phyloP scores from a whole-genome alignment of 2,797 vertebrate species.

The Danio choprae region DNA sequence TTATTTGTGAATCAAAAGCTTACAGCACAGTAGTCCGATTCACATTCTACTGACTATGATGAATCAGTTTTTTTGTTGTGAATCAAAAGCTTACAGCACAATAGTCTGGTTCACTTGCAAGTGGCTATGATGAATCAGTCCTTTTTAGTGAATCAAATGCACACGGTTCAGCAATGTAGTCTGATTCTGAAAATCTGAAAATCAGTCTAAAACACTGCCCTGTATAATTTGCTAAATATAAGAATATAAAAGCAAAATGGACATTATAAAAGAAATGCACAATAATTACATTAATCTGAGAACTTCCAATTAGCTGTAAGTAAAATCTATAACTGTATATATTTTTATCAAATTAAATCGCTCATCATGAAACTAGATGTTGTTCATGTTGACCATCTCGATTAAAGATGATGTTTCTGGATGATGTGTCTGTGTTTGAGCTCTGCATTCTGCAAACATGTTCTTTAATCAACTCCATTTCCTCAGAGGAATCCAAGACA shows the following conservation, averaged over 20 bases:
- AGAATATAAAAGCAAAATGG: background rate
- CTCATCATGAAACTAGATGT: background rate
- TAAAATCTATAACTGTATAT: no score
- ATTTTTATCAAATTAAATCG: no score
- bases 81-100: background rate
- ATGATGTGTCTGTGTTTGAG: background rate
- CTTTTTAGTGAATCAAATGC: no score
- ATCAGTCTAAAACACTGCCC: background rate
- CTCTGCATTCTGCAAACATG: conserved; percentile 4
- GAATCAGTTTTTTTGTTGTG: background rate
- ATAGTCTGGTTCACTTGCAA: background rate
- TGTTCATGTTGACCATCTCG: background rate
- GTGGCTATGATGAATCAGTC: no score
- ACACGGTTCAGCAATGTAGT: no score
- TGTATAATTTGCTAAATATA: background rate
- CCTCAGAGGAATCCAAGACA: background rate
- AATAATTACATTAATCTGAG: no score
- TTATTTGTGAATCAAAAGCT: background rate
- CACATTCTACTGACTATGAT: no score
- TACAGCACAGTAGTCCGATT: background rate
- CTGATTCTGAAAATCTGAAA: background rate
- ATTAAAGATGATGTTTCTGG: background rate
- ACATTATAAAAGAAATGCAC: background rate
- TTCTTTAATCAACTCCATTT: conserved; percentile 18
- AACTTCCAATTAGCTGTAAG: no score